These are phyloP conservation scores for Hippocampus guttulatus DNA, from an alignment of 2,113 vertebrate species.

Conservation along the genomic window DNA sequence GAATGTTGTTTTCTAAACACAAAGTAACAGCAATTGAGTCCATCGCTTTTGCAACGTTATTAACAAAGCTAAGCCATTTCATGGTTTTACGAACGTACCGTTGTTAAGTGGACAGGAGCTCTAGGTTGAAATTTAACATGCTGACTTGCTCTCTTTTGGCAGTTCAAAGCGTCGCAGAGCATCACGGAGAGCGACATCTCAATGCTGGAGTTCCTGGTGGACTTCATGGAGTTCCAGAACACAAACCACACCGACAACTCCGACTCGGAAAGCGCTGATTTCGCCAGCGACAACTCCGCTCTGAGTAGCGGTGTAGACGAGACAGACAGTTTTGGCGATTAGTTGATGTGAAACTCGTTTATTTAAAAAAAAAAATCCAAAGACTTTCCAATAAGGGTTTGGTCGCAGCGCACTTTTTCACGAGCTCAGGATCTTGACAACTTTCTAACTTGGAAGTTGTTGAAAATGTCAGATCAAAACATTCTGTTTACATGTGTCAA, in stretches of 20 bases:
- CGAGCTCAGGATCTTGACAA: neutral
- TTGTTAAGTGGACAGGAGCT: neutral
- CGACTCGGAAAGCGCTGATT: neutral
- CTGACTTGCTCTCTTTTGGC: neutral
- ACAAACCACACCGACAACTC: neutral
- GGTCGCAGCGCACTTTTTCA: neutral
- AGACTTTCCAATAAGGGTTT: neutral
- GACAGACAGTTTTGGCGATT: conserved; percentile 3
- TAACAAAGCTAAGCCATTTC: neutral
- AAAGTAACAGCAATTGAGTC: too few species aligned
- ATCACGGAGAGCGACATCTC: conserved; percentile 1
- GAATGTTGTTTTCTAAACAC: too few species aligned
- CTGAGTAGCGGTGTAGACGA: neutral
- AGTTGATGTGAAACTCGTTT: neutral
- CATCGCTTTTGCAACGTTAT: too few species aligned
- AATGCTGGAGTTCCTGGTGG: neutral
- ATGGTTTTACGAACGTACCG: neutral
- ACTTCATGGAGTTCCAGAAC: conserved; percentile 7
- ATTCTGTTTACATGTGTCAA: neutral
- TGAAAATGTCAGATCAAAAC: neutral
- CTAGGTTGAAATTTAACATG: too few species aligned
- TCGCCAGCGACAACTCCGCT: neutral
- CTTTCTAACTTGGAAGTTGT: neutral
- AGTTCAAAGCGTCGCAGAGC: conserved; percentile 6
- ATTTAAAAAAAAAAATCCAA: neutral